Base-by-base conservation (phyloP, 2,888 invertebrate genomes). In the Torymus auratus region DNA sequence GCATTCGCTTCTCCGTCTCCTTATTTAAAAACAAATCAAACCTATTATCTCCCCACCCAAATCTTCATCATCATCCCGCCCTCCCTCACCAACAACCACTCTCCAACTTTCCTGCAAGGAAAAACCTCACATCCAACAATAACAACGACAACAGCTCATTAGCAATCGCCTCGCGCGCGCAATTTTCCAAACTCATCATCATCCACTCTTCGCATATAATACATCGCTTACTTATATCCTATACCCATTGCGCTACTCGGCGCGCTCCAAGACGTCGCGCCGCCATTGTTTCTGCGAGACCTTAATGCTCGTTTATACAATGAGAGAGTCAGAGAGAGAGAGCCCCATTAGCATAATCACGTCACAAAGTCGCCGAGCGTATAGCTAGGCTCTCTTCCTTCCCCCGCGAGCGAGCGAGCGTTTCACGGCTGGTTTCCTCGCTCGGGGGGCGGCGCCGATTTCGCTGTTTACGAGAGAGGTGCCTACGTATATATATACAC, bases 281-380 rank as follows among this genome's bases (percentile, higher is more conserved):
- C 67, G 77, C 75, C 75, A 82, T 82, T 82, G 78, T 75, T 76
- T 62, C 14, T 7, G 41, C 41, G 53, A 41, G 60, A 56, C 28
- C 14, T 52, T 68, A 78, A 69, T 58, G 77, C 73, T 23, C 53
- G 56, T 61, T 11, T 5, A 67, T 14, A 71, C 20, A 61, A 61
- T 13, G 17, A 58, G 58, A 14, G n/a, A n/a, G n/a, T n/a, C n/a
- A n/a, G n/a, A n/a, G 56, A 41, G 58, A 17, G 17, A 17, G 67
- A 5, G 58, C 12, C 17, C 52, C 88, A 88, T 90, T 89, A 89
- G 88, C 89, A 90, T 90, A 90, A 90, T 90, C 90, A 88, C 88
- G 88, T 90, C 88, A 88, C 87, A 87, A 86, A 88, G 88, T 89
- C 88, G 87, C 85, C 86, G 84, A 82, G 72, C 82, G 83, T 79